Conservation (phyloP, 2,113 vertebrate genomes). For the Mesoclemmys tuberculata region DNA sequence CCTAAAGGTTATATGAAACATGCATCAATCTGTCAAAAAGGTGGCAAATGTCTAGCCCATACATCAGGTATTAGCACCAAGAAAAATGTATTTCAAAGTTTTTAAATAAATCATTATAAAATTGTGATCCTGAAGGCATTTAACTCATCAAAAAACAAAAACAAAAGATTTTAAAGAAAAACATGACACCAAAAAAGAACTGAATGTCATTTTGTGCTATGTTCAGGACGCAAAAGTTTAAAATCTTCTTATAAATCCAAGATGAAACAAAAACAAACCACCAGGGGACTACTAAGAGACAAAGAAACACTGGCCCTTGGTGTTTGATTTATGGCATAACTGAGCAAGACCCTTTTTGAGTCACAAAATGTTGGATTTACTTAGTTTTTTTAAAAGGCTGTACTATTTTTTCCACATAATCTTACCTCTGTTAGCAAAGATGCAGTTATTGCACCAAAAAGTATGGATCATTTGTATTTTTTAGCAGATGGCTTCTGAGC, state of each 20-base stretch:
- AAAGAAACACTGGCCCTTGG: rapidly evolving
- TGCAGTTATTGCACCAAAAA: rapidly evolving
- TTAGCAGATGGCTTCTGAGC: neutral
- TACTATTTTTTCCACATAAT: neutral
- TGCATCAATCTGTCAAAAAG: slow-evolving; percentile 37
- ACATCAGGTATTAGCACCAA: neutral
- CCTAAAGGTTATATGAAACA: slow-evolving; percentile 36
- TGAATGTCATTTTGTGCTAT: neutral
- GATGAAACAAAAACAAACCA: neutral
- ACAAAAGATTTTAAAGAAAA: neutral
- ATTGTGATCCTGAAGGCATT: neutral
- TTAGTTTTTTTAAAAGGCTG: neutral
- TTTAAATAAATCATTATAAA: neutral
- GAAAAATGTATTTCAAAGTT: neutral
- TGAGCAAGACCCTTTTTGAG: neutral
- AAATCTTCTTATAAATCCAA: neutral
- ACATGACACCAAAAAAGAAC: rapidly evolving
- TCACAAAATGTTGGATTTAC: neutral
- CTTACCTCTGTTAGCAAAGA: neutral
- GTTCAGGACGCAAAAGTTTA: neutral
- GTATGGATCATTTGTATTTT: neutral
- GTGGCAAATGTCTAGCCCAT: neutral
- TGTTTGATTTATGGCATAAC: neutral
- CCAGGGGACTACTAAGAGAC: neutral
- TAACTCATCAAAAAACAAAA: neutral